Percentiles rank a stretch among this genome's conserved stretches.
Conservation (phyloP, 2,113 vertebrate genomes). For the Peromyscus maniculatus region DNA sequence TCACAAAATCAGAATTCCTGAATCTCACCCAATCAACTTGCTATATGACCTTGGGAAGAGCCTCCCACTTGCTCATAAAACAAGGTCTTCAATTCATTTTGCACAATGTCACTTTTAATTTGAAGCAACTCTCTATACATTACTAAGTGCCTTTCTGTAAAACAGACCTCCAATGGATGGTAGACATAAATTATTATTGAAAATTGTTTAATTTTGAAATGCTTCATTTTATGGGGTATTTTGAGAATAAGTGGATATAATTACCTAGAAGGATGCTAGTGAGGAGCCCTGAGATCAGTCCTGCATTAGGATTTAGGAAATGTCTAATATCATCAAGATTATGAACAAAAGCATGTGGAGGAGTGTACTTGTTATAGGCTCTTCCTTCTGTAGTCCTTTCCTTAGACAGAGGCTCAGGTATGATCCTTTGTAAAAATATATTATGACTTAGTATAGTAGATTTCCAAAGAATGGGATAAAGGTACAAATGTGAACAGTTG, state of each 20-base stretch:
- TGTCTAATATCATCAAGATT: conserved; percentile 17
- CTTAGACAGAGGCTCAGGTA: neutral
- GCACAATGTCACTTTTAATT: neutral
- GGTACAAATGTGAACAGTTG: neutral
- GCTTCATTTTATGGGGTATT: conserved; percentile 25
- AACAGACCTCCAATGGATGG: neutral
- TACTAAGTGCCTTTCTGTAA: conserved; percentile 55
- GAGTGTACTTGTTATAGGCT: neutral
- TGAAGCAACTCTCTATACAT: conserved; percentile 46
- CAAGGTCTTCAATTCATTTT: conserved; percentile 12
- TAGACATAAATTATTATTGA: conserved; percentile 41
- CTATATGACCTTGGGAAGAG: neutral
- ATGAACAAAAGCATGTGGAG: neutral
- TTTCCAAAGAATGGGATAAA: neutral
- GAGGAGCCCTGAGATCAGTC: conserved; percentile 4
- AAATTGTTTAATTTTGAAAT: conserved; percentile 53
- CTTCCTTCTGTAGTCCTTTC: neutral
- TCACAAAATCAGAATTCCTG: conserved; percentile 28
- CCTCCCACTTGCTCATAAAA: conserved; percentile 2
- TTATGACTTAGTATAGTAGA: neutral
- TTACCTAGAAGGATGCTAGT: neutral
- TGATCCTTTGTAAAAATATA: conserved; percentile 13
- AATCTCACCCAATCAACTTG: neutral
- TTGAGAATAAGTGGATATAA: neutral
- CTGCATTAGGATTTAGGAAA: conserved; percentile 21